A percentile compares a stretch with the other conserved stretches of the same genome.
phyloP scores from a whole-genome alignment of 2,888 invertebrate species.

The Amblyteles armatorius region DNA sequence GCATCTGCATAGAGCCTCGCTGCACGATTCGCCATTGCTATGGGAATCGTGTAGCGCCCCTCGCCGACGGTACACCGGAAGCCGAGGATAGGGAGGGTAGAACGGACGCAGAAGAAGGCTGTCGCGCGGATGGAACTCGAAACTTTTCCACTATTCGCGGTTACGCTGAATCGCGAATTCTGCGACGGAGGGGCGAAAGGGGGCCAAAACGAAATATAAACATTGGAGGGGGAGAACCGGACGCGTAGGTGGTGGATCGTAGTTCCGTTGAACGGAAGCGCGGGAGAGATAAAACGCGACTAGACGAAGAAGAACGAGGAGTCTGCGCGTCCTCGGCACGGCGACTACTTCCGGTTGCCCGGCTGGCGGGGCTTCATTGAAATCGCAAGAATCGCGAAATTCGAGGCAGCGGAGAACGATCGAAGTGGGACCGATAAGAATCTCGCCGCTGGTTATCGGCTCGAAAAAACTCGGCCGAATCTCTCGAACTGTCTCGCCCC shows the following conservation, averaged over 20 bases:
- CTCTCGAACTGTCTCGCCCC: constrained; percentile 9
- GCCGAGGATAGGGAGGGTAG: background rate
- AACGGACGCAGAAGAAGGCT: constrained; percentile 21
- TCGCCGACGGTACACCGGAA: constrained; percentile 13
- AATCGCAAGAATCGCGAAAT: constrained; percentile 57
- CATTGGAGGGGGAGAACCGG: constrained; percentile 45
- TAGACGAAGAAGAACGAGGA: constrained; percentile 2
- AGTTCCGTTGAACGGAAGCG: constrained; percentile 63
- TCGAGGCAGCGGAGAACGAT: constrained; percentile 28
- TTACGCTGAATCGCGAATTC: constrained; percentile 42
- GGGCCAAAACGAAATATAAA: constrained; percentile 40
- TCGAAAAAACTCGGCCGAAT: constrained; percentile 44
- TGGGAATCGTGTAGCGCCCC: background rate
- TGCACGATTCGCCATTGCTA: constrained; percentile 34
- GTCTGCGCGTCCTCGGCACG: constrained; percentile 12
- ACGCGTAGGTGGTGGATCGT: constrained; percentile 53
- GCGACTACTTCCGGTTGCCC: constrained; percentile 6
- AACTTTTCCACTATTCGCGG: constrained; percentile 52
- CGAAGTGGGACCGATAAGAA: constrained; percentile 40
- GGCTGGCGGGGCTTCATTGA: constrained; percentile 40
- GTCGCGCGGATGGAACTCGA: constrained; percentile 55
- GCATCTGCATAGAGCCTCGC: constrained; percentile 35
- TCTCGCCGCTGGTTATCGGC: constrained; percentile 24
- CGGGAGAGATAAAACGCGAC: constrained; percentile 29
- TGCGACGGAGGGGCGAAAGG: background rate